phyloP scores from a whole-genome alignment of 1,140 invertebrate species.

The Aphis gossypii region DNA sequence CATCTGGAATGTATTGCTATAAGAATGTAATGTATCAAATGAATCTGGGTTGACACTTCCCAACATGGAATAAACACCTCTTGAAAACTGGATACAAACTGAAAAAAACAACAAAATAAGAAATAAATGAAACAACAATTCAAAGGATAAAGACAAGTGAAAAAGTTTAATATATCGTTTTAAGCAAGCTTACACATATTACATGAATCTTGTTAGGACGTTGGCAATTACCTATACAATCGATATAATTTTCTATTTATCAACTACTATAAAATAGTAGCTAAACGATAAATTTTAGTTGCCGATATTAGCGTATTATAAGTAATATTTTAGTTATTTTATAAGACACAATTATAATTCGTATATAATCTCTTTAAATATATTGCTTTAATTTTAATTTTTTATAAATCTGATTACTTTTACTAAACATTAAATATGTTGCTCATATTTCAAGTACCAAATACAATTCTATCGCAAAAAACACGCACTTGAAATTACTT shows the following conservation, averaged over 20 bases:
- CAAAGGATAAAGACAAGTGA: not conserved
- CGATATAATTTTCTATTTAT: not conserved
- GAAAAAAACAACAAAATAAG: conserved; percentile 65
- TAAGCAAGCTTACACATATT: not conserved
- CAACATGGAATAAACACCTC: conserved; percentile 88
- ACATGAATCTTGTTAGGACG: not conserved
- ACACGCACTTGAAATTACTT: too few species aligned
- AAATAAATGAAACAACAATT: conserved; percentile 33
- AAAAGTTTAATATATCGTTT: not conserved
- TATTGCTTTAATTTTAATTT: not conserved
- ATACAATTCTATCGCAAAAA: not conserved
- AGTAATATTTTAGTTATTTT: too few species aligned
- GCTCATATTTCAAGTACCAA: not conserved
- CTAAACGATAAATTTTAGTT: too few species aligned
- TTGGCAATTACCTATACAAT: not conserved
- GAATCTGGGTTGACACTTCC: conserved; percentile 90
- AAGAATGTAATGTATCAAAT: conserved; percentile 92
- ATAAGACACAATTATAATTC: not conserved
- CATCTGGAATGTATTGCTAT: conserved; percentile 95
- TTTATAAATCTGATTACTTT: not conserved
- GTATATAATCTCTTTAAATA: not conserved
- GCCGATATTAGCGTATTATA: not conserved
- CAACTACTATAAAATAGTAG: not conserved
- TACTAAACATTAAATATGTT: not conserved
- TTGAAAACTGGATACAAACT: conserved; percentile 91